Base-by-base conservation (phyloP, 2,888 invertebrate species). In the Idaea dimidiata region DNA sequence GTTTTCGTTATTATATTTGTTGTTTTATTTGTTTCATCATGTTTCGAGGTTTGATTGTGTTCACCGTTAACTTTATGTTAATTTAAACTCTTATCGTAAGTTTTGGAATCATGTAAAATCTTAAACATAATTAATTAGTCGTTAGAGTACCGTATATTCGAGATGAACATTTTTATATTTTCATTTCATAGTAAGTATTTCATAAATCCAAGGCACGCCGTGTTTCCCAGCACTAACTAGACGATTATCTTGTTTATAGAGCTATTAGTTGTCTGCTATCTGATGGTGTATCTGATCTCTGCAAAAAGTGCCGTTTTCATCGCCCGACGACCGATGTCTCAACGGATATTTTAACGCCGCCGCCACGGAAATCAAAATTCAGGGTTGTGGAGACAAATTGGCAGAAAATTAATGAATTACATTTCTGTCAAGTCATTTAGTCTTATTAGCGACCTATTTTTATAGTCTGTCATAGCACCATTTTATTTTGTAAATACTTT, bases 181-280 rank as follows among this genome's bases (percentile, higher is more conserved):
- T 54, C 74, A 73, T 77, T 70, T 71, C 24, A 5, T 24, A 24
- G 24, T 24, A 73, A 67, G 62, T 62, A 74, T 79, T 77, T 79
- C 69, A 77, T 76, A 81, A 79, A 78, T 79, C 70, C 64, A 56
- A 64, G 67, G 68, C 61, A 66, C 74, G 74, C 72, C 76, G 74
- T 76, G 71, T 77, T 83, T 86, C 83, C 84, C 84, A 84, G 84
- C 86, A 82, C 80, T 84, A 85, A 84, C 84, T 80, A 80, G 84
- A 73, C 83, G 87, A 86, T 89, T 87, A 90, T 88, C 87, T 89
- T 82, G 87, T 90, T 89, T 89, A 89, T 90, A 86, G 87, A 86
- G 88, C 88, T 89, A 89, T 90, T 89, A 89, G 87, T 80, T 83
- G 84, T 83, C 81, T 77, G 75, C 79, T 84, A 88, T 88, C 88